Base-by-base conservation (phyloP, 2,113 vertebrate genomes). In the Gorilla gorilla region DNA sequence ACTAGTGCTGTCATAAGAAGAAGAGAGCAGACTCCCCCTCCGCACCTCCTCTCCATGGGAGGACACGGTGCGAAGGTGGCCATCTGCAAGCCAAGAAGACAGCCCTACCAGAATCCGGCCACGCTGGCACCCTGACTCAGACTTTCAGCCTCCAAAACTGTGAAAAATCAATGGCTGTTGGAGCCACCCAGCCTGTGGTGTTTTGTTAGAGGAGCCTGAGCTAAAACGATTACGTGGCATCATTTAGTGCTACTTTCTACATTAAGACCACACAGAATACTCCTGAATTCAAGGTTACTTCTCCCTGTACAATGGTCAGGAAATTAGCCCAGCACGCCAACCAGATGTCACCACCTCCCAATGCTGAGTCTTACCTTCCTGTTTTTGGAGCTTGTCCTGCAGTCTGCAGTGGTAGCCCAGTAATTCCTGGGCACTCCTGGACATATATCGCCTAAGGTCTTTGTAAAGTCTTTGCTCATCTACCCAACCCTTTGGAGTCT, bases 401-500 rank as follows among this genome's bases (percentile, higher is more conserved):
- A 10, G 68, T 16, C 32, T 23, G 52, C 3, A 43, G 25, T 5
- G 20, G 66, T 55, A 27, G n/a, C 43, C 73, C 6, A 14, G 20
- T 6, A 23, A 45, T 4, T 4, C 45, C 16, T 1, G 4, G 30
- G 32, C 0, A 3, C 14, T 8, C 59, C 59, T 30, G 25, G 57
- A 10, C 25, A 2, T 3, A 1, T 2, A 40, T 0, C 5, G 43
- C 32, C 48, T 16, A 35, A 6, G 32, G 38, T 16, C 52, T 30
- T 20, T 30, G 82, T 16, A 35, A 6, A 25, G 38, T 16, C 52
- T 30, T 16, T 30, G 82, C 23, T 50, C 32, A 9, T 13, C 45
- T 6, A 1, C 9, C 1, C 35, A 94, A 10, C 0, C 0, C 18
- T 6, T 30, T 13, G 40, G 57, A 32, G 8, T 81, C 43, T n/a